A percentile compares a stretch with the other conserved stretches of the same genome.
These are phyloP conservation scores for Trachelus iudaicus DNA, from an alignment of 2,888 invertebrate species.

Conservation along the genomic window DNA sequence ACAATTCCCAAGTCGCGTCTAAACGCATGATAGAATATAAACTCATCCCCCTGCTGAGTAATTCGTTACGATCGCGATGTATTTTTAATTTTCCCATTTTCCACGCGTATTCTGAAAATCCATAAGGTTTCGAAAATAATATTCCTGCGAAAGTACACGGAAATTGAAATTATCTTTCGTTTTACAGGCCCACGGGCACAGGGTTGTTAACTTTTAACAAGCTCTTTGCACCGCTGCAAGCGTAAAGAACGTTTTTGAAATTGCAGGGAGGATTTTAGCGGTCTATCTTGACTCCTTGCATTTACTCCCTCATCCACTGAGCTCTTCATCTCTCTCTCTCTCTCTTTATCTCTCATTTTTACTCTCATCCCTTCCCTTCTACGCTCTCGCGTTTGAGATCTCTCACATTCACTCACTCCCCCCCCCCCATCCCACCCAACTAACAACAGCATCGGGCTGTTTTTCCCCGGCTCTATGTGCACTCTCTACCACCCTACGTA, in stretches of 20 bases:
- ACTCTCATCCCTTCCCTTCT: conserved; percentile 18
- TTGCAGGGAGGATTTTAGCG: conserved; percentile 13
- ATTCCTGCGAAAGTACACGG: not conserved
- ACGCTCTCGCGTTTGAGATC: not conserved
- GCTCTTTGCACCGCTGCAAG: conserved; percentile 3
- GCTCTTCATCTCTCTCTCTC: conserved; percentile 10
- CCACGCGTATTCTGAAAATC: not conserved
- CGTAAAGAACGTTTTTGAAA: conserved; percentile 26
- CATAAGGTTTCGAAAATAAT: not conserved
- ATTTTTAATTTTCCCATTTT: not conserved
- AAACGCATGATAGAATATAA: not conserved
- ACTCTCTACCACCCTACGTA: conserved; percentile 44
- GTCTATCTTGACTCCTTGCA: conserved; percentile 28
- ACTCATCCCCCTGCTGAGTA: not conserved
- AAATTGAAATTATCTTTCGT: not conserved
- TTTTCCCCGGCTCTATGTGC: conserved; percentile 19
- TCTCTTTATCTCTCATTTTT: conserved; percentile 22
- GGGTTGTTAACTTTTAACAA: not conserved
- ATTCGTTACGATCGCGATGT: not conserved
- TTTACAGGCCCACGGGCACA: not conserved
- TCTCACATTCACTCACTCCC: not conserved
- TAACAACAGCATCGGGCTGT: not conserved
- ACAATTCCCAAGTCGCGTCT: conserved; percentile 1
- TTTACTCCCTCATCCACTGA: conserved; percentile 14
- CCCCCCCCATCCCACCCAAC: not conserved